Conservation (phyloP, 2,888 invertebrate genomes). For the Keiferia lycopersicella region DNA sequence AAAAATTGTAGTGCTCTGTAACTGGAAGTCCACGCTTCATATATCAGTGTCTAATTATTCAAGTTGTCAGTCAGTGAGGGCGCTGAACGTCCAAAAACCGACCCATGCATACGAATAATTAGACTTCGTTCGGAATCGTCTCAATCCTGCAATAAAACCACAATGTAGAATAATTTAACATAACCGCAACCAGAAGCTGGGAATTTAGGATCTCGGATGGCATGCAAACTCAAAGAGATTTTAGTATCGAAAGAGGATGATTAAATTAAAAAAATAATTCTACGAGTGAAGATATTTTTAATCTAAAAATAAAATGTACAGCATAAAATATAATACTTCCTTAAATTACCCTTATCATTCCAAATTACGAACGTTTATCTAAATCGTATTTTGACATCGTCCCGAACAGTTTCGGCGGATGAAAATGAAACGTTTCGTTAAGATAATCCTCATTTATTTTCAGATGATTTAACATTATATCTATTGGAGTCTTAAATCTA, state of each 20-base stretch:
- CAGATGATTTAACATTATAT: constrained; percentile 54
- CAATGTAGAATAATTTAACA: constrained; percentile 35
- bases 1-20: constrained; percentile 30
- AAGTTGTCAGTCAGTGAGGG: neutral
- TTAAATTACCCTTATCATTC: constrained; percentile 35
- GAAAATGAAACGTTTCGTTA: constrained; percentile 54
- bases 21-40: constrained; percentile 28
- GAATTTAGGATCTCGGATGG: constrained; percentile 42
- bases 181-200: constrained; percentile 56
- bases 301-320: constrained; percentile 56
- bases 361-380: constrained; percentile 28
- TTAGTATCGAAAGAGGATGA: constrained; percentile 47
- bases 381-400: constrained; percentile 35
- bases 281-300: constrained; percentile 55
- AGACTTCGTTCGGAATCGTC: constrained; percentile 28
- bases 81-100: constrained; percentile 28
- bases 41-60: neutral
- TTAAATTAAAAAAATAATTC: constrained; percentile 40
- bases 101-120: constrained; percentile 30
- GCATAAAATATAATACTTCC: constrained; percentile 51
- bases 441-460: constrained; percentile 58
- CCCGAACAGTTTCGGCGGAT: constrained; percentile 40
- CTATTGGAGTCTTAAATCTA: constrained; percentile 42
- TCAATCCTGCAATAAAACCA: constrained; percentile 47
- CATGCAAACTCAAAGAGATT: constrained; percentile 53